Evolutionary conservation across 2,888 invertebrate species (phyloP), one percentile per base, ranked within the genome.

Genomic region (Strigamia crassipes): DNA sequence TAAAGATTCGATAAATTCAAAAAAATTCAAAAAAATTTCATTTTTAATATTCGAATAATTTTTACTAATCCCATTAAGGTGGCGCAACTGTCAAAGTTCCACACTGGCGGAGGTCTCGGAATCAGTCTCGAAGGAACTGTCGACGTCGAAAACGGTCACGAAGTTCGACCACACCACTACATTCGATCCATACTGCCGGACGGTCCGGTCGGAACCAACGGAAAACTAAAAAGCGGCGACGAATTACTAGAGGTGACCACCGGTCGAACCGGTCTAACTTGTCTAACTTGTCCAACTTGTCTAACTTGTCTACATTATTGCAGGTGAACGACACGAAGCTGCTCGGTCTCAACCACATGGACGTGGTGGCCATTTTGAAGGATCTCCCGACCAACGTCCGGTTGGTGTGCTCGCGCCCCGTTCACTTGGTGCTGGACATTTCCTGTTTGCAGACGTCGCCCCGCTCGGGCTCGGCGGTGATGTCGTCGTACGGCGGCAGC

Each of bases 71-170:
- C n/a, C n/a, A n/a, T 2, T 73, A 87, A 95, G 94, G 94, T 97
- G 84, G 96, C 96, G 83, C 96, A 97, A 89, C 90, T 98, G 85
- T 93, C 93, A 86, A 97, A 97, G 90, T 92, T 97, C 86, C 94
- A 93, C 86, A 93, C 93, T 86, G 95, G 96, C 73, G 96, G 96
- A 78, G 99, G 99, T 1, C 91, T 99, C 82, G 99, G 99, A 46
- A 97, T 99, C 86, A 98, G 97, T 80, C 90, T 99, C 84, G 98
- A 99, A 88, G 99, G 99, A 81, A 99, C 99, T 0, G 99, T 98
- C 61, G 99, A 99, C 88, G 97, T 99, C 81, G 98, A 99, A 89
- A 94, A 95, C 85, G 99, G 99, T 0, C 92, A 95, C 82, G 99
- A 99, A 90, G 96, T 98, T 73, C 91, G 98, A 83, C 99, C 99